Conservation (phyloP, 2,888 invertebrate species). For the Teleogryllus oceanicus region DNA sequence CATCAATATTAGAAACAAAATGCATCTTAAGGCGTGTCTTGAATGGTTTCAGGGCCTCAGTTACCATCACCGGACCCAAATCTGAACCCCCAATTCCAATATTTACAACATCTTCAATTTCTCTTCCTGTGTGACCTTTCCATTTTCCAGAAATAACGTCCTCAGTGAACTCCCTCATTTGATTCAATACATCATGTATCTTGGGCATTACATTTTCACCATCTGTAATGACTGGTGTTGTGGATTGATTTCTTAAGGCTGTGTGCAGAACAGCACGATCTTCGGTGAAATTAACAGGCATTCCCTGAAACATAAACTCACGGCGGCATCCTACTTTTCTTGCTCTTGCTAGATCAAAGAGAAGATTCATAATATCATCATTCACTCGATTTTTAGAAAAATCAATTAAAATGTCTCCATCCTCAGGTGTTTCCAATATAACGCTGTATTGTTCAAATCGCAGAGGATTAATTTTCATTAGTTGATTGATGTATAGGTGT, state of each 20-base stretch:
- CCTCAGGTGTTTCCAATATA: conserved; percentile 70
- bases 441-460: conserved; percentile 55
- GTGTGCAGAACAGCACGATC: conserved; percentile 91
- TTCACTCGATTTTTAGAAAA: conserved; percentile 95
- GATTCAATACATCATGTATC: conserved; percentile 83
- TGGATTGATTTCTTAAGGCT: conserved; percentile 84
- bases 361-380: conserved; percentile 66
- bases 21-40: conserved; percentile 82
- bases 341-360: conserved; percentile 71
- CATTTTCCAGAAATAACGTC: conserved; percentile 60
- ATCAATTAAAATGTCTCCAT: conserved; percentile 90
- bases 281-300: conserved; percentile 97
- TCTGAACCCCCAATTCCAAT: conserved; percentile 99
- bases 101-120: conserved; percentile 95
- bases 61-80: conserved; percentile 97
- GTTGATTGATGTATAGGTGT: neutral
- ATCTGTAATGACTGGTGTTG: conserved; percentile 74
- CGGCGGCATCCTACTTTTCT: conserved; percentile 81
- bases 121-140: conserved; percentile 81
- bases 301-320: conserved; percentile 87
- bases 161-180: conserved; percentile 91
- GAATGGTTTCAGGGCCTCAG: conserved; percentile 92
- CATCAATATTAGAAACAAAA: conserved; percentile 99
- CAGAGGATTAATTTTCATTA: neutral
- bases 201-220: conserved; percentile 89